Conservation (phyloP, 2,888 invertebrate genomes). For the Drosophila trichaetosa region DNA sequence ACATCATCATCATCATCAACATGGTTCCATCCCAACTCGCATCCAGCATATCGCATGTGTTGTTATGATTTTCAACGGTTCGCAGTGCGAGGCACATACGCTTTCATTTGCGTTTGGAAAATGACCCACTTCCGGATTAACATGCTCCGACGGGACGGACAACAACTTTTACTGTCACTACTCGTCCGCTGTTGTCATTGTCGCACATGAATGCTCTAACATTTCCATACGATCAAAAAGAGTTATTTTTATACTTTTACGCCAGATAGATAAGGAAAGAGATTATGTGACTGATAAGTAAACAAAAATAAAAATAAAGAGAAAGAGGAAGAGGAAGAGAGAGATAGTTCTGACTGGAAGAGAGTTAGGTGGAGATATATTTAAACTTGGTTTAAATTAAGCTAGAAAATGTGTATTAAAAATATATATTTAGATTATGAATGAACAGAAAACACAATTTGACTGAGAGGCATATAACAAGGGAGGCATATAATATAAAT, state of each 20-base stretch:
- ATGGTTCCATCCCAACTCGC: slow-evolving; percentile 9
- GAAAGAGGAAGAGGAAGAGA: background rate
- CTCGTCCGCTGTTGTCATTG: slow-evolving; percentile 17
- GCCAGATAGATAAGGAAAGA: background rate
- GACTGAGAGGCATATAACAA: background rate
- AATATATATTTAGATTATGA: background rate
- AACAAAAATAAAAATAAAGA: background rate
- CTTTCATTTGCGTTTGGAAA: slow-evolving; percentile 78
- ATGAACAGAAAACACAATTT: background rate
- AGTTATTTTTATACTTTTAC: slow-evolving; percentile 2
- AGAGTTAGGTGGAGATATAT: background rate
- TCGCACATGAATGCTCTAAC: slow-evolving; percentile 20
- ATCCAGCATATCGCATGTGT: slow-evolving; percentile 46
- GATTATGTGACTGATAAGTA: background rate
- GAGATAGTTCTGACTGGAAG: background rate
- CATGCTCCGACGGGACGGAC: slow-evolving; percentile 49
- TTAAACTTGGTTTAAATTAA: background rate
- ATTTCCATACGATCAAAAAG: background rate
- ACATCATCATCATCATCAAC: slow-evolving; percentile 11
- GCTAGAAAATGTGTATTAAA: background rate
- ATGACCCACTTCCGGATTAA: slow-evolving; percentile 78
- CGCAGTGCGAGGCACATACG: slow-evolving; percentile 48
- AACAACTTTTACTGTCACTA: slow-evolving; percentile 68
- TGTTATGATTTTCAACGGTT: slow-evolving; percentile 65
- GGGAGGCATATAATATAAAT: too few species aligned